These are phyloP conservation scores for Nanorana parkeri DNA, from an alignment of 2,113 vertebrate genomes.

Conservation along the genomic window DNA sequence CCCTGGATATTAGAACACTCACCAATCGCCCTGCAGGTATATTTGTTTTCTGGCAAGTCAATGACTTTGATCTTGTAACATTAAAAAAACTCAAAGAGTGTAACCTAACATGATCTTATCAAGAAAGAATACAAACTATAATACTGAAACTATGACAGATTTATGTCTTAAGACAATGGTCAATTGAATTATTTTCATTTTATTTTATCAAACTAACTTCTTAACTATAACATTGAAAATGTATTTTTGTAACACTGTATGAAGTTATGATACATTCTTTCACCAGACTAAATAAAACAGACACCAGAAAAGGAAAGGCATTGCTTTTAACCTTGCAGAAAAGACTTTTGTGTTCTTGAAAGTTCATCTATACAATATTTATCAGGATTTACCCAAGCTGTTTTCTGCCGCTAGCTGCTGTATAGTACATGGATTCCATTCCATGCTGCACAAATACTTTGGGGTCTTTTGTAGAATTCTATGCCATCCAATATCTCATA, in stretches of 20 bases:
- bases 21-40: slow-evolving; percentile 30
- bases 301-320: slow-evolving; percentile 12
- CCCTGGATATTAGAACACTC: slow-evolving; percentile 1
- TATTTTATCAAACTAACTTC: background rate
- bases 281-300: slow-evolving; percentile 21
- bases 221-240: background rate
- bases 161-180: too few relatives aligned
- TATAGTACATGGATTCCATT: background rate
- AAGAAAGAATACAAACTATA: background rate
- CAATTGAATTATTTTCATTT: background rate
- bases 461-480: too few relatives aligned
- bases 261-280: background rate
- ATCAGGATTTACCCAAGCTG: slow-evolving; percentile 30
- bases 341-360: slow-evolving; percentile 38
- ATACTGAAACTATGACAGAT: background rate
- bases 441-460: too few relatives aligned
- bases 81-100: slow-evolving; percentile 35
- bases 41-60: slow-evolving; percentile 50
- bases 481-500: too few relatives aligned
- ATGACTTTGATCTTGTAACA: slow-evolving; percentile 50
- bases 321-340: slow-evolving; percentile 38
- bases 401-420: slow-evolving; percentile 19
- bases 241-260: background rate
- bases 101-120: slow-evolving; percentile 12
- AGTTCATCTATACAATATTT: slow-evolving; percentile 48